Evolutionary conservation across 2,797 vertebrate genomes (phyloP), one percentile per base, ranked within the genome.

Genomic region (Oryzias dopingdopingensis): DNA sequence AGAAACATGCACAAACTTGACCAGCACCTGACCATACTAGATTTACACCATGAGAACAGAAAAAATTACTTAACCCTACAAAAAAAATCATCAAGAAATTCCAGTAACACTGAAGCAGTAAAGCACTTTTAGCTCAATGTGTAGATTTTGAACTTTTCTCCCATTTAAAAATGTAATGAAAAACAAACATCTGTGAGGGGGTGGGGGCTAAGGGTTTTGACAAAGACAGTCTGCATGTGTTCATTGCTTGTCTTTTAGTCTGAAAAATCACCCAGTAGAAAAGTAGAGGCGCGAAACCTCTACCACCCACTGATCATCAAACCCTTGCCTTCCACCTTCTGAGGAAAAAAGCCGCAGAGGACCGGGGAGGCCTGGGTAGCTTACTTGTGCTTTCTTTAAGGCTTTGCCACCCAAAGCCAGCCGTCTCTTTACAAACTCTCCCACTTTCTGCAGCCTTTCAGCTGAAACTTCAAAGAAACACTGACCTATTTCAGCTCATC

Each of bases 321-420:
- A 66, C 74, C 48, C 83, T 85, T 70, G 70, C n/a, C 5, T 6
- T 56, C 46, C 42, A 56, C 42, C 58, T 59, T 42, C 17, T 40
- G 26, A 29, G 14, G 29, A 62, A 52, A 64, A 62, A 4, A 7
- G 48, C 23, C 47, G 43, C 52, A 45, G 64, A 63, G 48, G 23
- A 64, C 52, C 53, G 24, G 20, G 17, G 54, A 72, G 60, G 53
- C 29, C 51, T 49, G 15, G 17, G 29, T 53, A 8, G 18, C 20
- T 49, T 37, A 56, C 45, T 41, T 41, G 8, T 52, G 51, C 56
- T 56, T 69, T 72, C 26, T 50, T 42, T 23, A 18, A 40, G 14
- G 29, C 23, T 26, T 42, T 40, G 20, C 29, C 50, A 15, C 14
- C 29, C 20, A 49, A 40, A 37, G 15, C 17, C 32, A 13, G 2